Percentiles rank a stretch among this genome's conserved stretches.
Conservation (phyloP, 2,888 invertebrate species). For the Xestia sexstrigata region DNA sequence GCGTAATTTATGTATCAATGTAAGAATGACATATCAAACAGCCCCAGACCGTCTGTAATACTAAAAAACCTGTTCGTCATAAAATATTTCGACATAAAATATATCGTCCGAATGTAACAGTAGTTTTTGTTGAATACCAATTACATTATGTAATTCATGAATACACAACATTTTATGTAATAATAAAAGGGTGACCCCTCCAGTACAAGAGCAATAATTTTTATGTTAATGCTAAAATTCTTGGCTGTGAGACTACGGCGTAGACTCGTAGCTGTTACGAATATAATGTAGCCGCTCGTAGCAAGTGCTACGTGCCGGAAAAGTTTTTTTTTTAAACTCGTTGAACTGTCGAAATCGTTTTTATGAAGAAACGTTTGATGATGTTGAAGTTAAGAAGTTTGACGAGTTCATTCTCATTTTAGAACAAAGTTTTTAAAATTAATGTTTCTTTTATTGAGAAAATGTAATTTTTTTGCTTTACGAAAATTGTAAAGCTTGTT, state of each 20-base stretch:
- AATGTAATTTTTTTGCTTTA: neutral
- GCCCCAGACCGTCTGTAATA: constrained; percentile 1
- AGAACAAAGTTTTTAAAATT: constrained; percentile 6
- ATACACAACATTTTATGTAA: constrained; percentile 35
- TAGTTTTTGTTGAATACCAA: constrained; percentile 40
- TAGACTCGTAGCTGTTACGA: constrained; percentile 51
- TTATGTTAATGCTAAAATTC: constrained; percentile 39
- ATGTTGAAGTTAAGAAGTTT: constrained; percentile 9
- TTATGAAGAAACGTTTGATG: constrained; percentile 34
- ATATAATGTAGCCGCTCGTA: constrained; percentile 50
- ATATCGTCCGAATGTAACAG: constrained; percentile 43
- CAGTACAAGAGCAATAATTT: constrained; percentile 18
- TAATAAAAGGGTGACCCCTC: constrained; percentile 32
- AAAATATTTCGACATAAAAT: constrained; percentile 53
- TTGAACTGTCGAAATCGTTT: constrained; percentile 39
- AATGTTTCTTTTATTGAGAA: constrained; percentile 1
- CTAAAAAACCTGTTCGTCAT: constrained; percentile 30
- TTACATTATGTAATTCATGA: constrained; percentile 18
- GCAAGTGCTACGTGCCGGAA: constrained; percentile 47
- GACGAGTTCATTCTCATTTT: constrained; percentile 12
- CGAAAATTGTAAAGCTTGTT: neutral
- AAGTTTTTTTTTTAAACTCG: constrained; percentile 28
- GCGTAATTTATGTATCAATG: neutral
- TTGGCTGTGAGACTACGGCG: constrained; percentile 36
- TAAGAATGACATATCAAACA: neutral